Conservation (phyloP, 2,797 vertebrate genomes). For the Coregonus sp. region DNA sequence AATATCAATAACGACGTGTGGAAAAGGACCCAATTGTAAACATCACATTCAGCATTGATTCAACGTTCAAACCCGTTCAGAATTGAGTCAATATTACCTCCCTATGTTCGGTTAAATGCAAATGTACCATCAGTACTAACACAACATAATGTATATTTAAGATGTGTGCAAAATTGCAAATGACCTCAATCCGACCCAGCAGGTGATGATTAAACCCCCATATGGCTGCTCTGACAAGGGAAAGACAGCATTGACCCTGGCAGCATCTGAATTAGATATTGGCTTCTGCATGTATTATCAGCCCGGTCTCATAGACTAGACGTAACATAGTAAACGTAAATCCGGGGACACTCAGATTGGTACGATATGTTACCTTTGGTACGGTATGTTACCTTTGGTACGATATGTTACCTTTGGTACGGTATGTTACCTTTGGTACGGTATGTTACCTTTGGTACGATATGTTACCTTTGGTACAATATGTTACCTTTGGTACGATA, state of each 20-base stretch:
- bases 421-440: no score
- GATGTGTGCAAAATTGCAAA: constrained; percentile 17
- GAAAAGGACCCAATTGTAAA: not conserved
- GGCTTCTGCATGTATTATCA: constrained; percentile 50
- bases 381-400: no score
- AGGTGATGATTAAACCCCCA: constrained; percentile 54
- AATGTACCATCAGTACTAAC: not conserved
- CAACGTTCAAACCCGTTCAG: not conserved
- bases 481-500: no score
- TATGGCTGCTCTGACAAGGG: constrained; percentile 55
- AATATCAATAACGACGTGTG: not conserved
- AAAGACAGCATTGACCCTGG: constrained; percentile 65
- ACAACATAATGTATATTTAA: constrained; percentile 23
- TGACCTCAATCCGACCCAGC: constrained; percentile 44
- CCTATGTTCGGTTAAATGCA: not conserved
- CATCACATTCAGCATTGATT: no score
- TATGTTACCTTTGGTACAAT: no score
- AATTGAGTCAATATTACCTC: not conserved
- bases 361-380: no score
- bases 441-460: no score
- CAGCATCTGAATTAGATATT: constrained; percentile 72
- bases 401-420: no score
- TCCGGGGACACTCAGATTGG: no score
- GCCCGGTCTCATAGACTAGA: no score
- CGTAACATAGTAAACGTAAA: no score